These are phyloP conservation scores for Telmatochromis brichardi DNA, from an alignment of 2,113 vertebrate species.

Conservation along the genomic window DNA sequence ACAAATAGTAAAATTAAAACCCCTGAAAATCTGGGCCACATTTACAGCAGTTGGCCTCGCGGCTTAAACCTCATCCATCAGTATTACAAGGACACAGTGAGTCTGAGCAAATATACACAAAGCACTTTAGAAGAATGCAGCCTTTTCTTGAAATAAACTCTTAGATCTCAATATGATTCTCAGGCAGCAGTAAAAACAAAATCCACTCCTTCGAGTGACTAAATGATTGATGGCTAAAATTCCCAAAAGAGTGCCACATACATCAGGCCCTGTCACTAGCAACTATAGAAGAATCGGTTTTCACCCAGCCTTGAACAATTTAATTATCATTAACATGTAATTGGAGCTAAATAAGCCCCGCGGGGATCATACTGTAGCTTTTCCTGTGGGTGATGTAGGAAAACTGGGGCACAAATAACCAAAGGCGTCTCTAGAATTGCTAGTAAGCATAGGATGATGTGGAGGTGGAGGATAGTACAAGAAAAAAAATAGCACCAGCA, in stretches of 20 bases:
- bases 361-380: background rate
- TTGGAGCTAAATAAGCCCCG: slow-evolving; percentile 10
- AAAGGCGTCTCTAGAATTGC: background rate
- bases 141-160: background rate
- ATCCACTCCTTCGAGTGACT: background rate
- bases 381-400: background rate
- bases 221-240: slow-evolving; percentile 5
- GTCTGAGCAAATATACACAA: background rate
- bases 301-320: slow-evolving; percentile 11
- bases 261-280: background rate
- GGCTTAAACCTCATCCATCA: slow-evolving; percentile 1
- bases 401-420: slow-evolving; percentile 39
- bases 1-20: background rate
- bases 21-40: background rate
- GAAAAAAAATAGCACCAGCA: background rate
- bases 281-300: background rate
- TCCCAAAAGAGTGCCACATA: background rate
- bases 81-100: background rate
- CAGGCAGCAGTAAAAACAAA: background rate
- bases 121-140: background rate
- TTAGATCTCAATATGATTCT: background rate
- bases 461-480: background rate
- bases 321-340: slow-evolving; percentile 37
- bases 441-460: background rate
- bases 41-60: background rate